Conservation (phyloP, 2,797 vertebrate genomes). For the Oceanodroma leucorhoa region DNA sequence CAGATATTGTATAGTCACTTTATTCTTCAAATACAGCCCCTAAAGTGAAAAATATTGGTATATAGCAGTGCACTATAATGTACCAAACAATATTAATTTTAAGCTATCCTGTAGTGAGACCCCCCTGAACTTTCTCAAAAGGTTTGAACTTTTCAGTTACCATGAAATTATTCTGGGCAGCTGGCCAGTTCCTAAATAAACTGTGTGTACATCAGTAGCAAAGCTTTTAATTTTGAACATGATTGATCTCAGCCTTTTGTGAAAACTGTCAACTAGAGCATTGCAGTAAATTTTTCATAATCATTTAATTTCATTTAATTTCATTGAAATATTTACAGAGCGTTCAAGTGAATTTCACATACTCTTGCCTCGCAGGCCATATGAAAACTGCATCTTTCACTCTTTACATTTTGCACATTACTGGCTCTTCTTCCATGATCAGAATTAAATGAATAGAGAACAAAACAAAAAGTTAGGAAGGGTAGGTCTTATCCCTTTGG, state of each 20-base stretch:
- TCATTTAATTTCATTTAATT: not conserved
- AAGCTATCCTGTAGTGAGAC: not conserved
- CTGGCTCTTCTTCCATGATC: not conserved
- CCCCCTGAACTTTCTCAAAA: not conserved
- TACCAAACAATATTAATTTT: constrained; percentile 8
- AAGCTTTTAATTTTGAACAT: constrained; percentile 27
- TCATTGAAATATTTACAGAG: not conserved
- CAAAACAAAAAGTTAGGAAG: not conserved
- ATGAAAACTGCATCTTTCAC: not conserved
- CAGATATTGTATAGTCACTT: not conserved
- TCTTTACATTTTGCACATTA: not conserved
- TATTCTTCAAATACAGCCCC: not conserved
- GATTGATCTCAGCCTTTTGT: constrained; percentile 15
- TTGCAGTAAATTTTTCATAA: not conserved
- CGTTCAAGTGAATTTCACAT: not conserved
- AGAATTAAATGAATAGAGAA: not conserved
- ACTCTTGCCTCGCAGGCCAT: not conserved
- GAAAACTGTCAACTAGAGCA: not conserved
- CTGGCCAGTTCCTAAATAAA: not conserved
- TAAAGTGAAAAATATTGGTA: not conserved
- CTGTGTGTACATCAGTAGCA: not conserved
- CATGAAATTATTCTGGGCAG: constrained; percentile 5
- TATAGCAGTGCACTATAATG: not conserved
- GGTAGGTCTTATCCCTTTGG: not conserved
- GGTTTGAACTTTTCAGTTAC: constrained; percentile 23